A percentile compares a stretch with the other conserved stretches of the same genome.
These are phyloP conservation scores for Sinella curviseta DNA, from an alignment of 1,140 invertebrate species.

Conservation along the genomic window DNA sequence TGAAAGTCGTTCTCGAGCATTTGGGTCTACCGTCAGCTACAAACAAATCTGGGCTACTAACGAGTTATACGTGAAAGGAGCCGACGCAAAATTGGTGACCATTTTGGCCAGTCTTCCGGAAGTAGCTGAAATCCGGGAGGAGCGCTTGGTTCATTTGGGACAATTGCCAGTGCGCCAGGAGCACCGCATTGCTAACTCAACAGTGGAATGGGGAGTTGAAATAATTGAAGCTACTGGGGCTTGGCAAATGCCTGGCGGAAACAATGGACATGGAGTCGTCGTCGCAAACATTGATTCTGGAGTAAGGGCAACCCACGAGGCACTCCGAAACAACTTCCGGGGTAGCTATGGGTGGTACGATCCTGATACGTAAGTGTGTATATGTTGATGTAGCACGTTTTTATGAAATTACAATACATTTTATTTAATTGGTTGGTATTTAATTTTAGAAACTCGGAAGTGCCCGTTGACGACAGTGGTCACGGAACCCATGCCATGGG, in stretches of 20 bases:
- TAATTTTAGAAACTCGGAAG: neutral
- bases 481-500: constrained; percentile 5
- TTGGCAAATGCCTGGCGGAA: constrained; percentile 25
- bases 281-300: constrained; percentile 25
- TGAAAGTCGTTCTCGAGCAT: neutral
- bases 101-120: neutral
- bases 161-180: too few species aligned
- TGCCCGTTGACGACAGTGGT: neutral
- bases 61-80: constrained; percentile 23
- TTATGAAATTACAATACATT: too few species aligned
- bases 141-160: neutral
- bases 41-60: constrained; percentile 28
- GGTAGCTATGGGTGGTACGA: neutral
- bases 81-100: neutral
- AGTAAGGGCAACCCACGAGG: neutral
- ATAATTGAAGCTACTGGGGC: constrained; percentile 20
- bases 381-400: neutral
- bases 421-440: neutral
- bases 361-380: neutral
- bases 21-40: neutral
- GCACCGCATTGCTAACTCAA: neutral
- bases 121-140: constrained; percentile 25
- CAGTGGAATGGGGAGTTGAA: constrained; percentile 14
- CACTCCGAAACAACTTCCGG: neutral
- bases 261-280: constrained; percentile 29